These are phyloP conservation scores for Psix sp. DNA, from an alignment of 1,140 invertebrate species.

Conservation along the genomic window DNA sequence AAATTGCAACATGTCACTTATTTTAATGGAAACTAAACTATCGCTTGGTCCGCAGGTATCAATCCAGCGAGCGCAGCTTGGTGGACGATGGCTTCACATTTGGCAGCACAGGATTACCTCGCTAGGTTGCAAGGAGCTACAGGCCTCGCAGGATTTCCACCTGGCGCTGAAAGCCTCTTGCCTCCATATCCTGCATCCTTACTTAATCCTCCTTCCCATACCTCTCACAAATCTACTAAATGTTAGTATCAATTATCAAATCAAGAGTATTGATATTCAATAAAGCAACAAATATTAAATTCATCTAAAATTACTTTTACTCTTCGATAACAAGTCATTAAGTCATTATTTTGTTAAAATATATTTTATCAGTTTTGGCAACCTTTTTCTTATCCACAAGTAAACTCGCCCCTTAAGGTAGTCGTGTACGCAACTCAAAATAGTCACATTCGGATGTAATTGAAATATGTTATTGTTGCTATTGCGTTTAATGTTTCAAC, in stretches of 20 bases:
- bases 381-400: no score
- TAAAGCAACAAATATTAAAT: background rate
- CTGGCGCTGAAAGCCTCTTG: constrained; percentile 73
- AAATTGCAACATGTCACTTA: no score
- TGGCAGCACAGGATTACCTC: constrained; percentile 90
- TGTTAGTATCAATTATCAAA: constrained; percentile 65
- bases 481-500: no score
- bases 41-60: no score
- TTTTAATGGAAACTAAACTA: no score
- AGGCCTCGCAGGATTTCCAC: constrained; percentile 82
- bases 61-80: constrained; percentile 84
- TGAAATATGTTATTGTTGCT: no score
- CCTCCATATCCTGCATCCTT: constrained; percentile 75
- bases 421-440: no score
- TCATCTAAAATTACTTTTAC: background rate
- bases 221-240: constrained; percentile 75
- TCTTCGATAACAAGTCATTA: no score
- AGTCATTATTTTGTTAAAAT: no score
- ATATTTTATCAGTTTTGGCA: no score
- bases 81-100: constrained; percentile 91
- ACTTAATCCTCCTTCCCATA: constrained; percentile 74
- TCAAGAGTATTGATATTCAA: background rate
- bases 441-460: no score
- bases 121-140: constrained; percentile 85
- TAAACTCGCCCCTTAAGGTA: no score